Base-by-base conservation (phyloP, 35 echinoderm and acorn worm species). In the Stichopus chloronotus region DNA sequence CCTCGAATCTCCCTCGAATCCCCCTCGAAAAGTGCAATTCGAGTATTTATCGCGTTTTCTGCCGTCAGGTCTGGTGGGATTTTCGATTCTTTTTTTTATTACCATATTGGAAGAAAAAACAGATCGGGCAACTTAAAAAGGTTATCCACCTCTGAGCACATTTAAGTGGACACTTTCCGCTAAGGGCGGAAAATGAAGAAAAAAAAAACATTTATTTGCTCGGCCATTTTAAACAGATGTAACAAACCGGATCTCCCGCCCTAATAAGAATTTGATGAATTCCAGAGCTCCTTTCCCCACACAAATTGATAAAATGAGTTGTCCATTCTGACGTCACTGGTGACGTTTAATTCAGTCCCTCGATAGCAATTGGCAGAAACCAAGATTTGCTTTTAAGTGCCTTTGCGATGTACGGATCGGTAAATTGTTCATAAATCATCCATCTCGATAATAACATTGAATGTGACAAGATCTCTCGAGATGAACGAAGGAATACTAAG, bases 241-340 rank as follows among this genome's bases (percentile, higher is more conserved):
- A 74, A 20, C 69, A 74, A 74, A 74, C 69, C 19, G 69, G 69
- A 74, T 74, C 59, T 61, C 69, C 69, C 69, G 17, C 19, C 22
- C 69, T 74, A 74, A 74, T 21, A 74, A 74, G 69, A 74, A 19
- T 74, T 74, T 74, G 69, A 74, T 74, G 69, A 74, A 74, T 74
- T n/a, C 69, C 69, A 74, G 69, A 74, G 22, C 69, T 74, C 69
- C 22, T 74, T 19, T 3, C 30, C 30, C 30, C 13, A 74, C 69
- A 14, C 69, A 74, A 74, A 74, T 74, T 74, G 69, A 74, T 74
- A 20, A 74, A 74, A 74, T 74, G 13, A 43, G 69, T 74, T 74
- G 69, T 74, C 17, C 19, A 74, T 74, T 74, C 14, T n/a, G 69
- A 74, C 69, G 69, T 74, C 69, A 74, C 30, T 74, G 22, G 17